These are phyloP conservation scores for Xylophagus ater DNA, from an alignment of 2,888 invertebrate genomes.

Conservation along the genomic window DNA sequence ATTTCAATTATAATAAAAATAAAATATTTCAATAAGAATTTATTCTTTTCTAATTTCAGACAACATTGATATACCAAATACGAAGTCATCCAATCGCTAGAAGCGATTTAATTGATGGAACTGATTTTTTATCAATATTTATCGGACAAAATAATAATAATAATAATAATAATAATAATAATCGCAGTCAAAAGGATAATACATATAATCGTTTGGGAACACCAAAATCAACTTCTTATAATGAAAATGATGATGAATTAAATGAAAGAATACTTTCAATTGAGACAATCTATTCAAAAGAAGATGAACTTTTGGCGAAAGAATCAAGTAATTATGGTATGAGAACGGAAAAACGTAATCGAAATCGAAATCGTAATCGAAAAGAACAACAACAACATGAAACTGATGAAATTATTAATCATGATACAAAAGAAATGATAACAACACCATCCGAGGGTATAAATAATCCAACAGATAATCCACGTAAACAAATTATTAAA, in stretches of 20 bases:
- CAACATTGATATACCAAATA: slow-evolving; percentile 1
- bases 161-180: slow-evolving; percentile 23
- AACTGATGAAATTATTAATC: slow-evolving; percentile 11
- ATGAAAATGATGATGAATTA: slow-evolving; percentile 8
- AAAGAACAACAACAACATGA: not conserved
- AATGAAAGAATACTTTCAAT: slow-evolving; percentile 3
- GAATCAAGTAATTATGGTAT: slow-evolving; percentile 15
- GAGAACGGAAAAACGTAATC: not conserved
- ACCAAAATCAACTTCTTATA: slow-evolving; percentile 5
- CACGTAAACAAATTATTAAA: slow-evolving; percentile 28
- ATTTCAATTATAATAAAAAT: too few species aligned
- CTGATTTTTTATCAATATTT: slow-evolving; percentile 35
- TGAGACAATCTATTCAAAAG: slow-evolving; percentile 9
- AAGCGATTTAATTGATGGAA: slow-evolving; percentile 35
- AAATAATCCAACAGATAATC: slow-evolving; percentile 1
- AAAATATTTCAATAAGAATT: too few species aligned
- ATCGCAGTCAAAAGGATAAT: not conserved
- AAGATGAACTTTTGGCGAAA: slow-evolving; percentile 18
- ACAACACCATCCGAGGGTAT: not conserved
- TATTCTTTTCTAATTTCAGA: slow-evolving; percentile 4
- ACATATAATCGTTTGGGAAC: not conserved
- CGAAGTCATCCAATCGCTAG: slow-evolving; percentile 17
- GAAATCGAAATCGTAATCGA: not conserved
- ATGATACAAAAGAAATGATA: slow-evolving; percentile 4
- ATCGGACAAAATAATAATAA: slow-evolving; percentile 29